These are phyloP conservation scores for Pipa parva DNA, from an alignment of 2,113 vertebrate genomes.

Conservation along the genomic window DNA sequence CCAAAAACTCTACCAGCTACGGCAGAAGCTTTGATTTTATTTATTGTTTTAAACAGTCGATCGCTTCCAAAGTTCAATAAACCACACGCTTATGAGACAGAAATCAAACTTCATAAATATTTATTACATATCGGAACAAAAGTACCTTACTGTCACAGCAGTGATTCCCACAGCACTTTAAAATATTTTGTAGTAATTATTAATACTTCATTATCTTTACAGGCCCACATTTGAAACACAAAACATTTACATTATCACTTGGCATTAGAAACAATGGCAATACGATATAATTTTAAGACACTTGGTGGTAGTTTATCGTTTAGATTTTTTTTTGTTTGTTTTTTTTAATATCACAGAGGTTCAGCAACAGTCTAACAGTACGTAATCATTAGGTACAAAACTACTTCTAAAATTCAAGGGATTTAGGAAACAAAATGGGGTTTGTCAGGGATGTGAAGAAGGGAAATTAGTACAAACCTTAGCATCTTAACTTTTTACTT, in stretches of 20 bases:
- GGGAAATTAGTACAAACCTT: slow-evolving; percentile 47
- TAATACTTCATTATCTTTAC: slow-evolving; percentile 68
- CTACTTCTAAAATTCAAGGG: slow-evolving; percentile 53
- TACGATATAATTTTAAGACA: slow-evolving; percentile 86
- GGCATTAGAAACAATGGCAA: slow-evolving; percentile 83
- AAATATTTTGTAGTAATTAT: slow-evolving; percentile 65
- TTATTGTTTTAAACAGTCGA: too few relatives aligned
- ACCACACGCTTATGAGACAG: too few relatives aligned
- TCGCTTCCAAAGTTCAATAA: too few relatives aligned
- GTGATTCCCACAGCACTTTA: slow-evolving; percentile 72
- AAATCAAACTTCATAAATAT: slow-evolving; percentile 77
- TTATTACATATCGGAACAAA: slow-evolving; percentile 82
- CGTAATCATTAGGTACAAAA: slow-evolving; percentile 72
- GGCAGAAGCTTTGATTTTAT: too few relatives aligned
- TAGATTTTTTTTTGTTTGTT: slow-evolving; percentile 10
- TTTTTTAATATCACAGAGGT: slow-evolving; percentile 70
- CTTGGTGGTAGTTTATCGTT: slow-evolving; percentile 75
- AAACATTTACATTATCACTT: slow-evolving; percentile 80
- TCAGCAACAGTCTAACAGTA: slow-evolving; percentile 77
- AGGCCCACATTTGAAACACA: slow-evolving; percentile 83
- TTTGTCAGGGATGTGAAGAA: neutral
- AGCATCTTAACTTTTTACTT: slow-evolving; percentile 45
- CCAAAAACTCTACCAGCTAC: too few relatives aligned
- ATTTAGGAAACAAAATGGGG: slow-evolving; percentile 45
- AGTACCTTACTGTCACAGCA: slow-evolving; percentile 77